Evolutionary conservation across 2,888 invertebrate genomes (phyloP).

Genomic region (Tetrapedia diversipes): DNA sequence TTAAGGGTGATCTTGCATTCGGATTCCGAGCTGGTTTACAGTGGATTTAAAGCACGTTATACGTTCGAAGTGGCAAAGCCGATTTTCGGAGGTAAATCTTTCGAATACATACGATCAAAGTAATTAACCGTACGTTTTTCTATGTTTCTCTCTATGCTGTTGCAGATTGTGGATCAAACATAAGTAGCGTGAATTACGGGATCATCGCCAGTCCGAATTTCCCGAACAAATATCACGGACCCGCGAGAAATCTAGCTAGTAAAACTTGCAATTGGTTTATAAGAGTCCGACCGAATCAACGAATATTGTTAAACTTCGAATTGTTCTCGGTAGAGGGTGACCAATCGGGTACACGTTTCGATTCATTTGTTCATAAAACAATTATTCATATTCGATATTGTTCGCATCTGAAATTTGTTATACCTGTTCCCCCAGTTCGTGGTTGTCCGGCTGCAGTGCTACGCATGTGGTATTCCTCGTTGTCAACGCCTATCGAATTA

Average conservation of each 20-base stretch:
- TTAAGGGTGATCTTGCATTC: slow-evolving; percentile 95
- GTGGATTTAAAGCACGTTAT: slow-evolving; percentile 98
- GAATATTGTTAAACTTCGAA: slow-evolving; percentile 95
- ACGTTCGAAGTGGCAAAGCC: slow-evolving; percentile 95
- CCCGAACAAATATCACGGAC: slow-evolving; percentile 95
- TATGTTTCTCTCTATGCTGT: background rate
- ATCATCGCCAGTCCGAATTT: slow-evolving; percentile 95
- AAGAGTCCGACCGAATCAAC: slow-evolving; percentile 92
- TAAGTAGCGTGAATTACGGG: slow-evolving; percentile 92
- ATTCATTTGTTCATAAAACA: too few relatives aligned
- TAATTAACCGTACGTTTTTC: background rate
- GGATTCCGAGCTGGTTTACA: slow-evolving; percentile 93
- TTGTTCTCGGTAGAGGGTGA: slow-evolving; percentile 97
- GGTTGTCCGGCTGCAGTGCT: slow-evolving; percentile 96
- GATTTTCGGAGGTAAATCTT: slow-evolving; percentile 88
- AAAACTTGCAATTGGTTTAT: slow-evolving; percentile 99
- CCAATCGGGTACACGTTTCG: too few relatives aligned
- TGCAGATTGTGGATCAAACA: slow-evolving; percentile 95
- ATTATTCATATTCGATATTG: too few relatives aligned
- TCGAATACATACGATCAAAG: too few relatives aligned
- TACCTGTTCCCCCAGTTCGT: slow-evolving; percentile 87
- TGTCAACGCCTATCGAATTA: slow-evolving; percentile 92
- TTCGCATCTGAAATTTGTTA: too few relatives aligned
- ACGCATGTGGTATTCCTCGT: slow-evolving; percentile 93
- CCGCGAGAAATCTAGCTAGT: slow-evolving; percentile 90